Conservation (phyloP, 2,113 vertebrate genomes). For the Meles meles region DNA sequence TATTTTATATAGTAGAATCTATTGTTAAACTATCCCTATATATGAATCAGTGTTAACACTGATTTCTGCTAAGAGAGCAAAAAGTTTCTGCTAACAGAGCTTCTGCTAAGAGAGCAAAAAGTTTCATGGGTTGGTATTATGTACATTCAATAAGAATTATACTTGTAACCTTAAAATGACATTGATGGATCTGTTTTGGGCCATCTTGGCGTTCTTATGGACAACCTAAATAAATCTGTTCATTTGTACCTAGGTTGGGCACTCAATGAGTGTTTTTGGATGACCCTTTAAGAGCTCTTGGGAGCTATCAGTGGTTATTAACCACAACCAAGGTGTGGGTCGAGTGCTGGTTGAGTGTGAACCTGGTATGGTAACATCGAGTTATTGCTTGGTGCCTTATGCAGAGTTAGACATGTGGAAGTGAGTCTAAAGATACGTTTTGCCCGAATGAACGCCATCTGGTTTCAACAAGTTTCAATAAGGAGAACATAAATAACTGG, state of each 20-base stretch:
- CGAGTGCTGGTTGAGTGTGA: neutral
- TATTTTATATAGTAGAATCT: neutral
- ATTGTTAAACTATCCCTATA: neutral
- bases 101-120: neutral
- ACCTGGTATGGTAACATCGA: rapidly evolving
- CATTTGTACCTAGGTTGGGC: neutral
- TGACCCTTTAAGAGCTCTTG: neutral
- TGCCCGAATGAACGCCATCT: neutral
- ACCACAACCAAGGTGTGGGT: neutral
- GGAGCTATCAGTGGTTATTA: neutral
- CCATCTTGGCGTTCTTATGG: neutral
- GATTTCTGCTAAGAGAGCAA: neutral
- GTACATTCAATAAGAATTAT: constrained; percentile 6
- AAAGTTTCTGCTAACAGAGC: neutral
- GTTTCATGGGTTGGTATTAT: neutral
- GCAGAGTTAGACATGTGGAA: neutral
- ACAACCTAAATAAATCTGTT: neutral
- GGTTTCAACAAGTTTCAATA: neutral
- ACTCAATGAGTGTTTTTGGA: neutral
- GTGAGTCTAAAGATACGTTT: neutral
- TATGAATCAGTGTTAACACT: neutral
- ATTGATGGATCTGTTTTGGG: neutral
- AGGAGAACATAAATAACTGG: neutral
- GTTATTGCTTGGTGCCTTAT: neutral
- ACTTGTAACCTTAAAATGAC: neutral